Percentiles rank a stretch among this genome's conserved stretches.
Conservation (phyloP, 2,888 invertebrate species). For the Yponomeuta malinellus region DNA sequence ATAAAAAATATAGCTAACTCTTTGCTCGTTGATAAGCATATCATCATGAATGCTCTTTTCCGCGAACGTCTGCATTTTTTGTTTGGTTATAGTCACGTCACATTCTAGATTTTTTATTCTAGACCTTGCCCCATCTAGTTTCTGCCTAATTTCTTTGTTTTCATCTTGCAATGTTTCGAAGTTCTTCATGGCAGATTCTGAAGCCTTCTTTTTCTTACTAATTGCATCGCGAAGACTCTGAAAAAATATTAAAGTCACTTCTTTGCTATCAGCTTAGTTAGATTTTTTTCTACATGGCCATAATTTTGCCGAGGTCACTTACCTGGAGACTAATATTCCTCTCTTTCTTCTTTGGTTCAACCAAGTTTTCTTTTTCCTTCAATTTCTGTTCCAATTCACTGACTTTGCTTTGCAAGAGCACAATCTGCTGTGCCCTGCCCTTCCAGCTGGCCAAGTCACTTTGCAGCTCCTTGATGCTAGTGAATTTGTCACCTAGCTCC, state of each 20-base stretch:
- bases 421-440: slow-evolving; percentile 85
- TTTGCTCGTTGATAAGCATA: slow-evolving; percentile 77
- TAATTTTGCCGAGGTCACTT: slow-evolving; percentile 13
- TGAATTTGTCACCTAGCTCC: slow-evolving; percentile 84
- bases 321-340: slow-evolving; percentile 40
- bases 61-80: slow-evolving; percentile 75
- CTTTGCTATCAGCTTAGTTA: not conserved
- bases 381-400: slow-evolving; percentile 80
- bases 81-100: slow-evolving; percentile 75
- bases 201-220: slow-evolving; percentile 71
- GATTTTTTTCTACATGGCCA: not conserved
- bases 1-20: slow-evolving; percentile 48
- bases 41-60: slow-evolving; percentile 80
- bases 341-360: slow-evolving; percentile 46
- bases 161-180: slow-evolving; percentile 70
- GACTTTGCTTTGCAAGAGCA: slow-evolving; percentile 80
- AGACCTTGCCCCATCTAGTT: slow-evolving; percentile 80
- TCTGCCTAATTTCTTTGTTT: slow-evolving; percentile 77
- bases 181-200: slow-evolving; percentile 77
- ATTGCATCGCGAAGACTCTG: slow-evolving; percentile 72
- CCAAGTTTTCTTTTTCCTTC: slow-evolving; percentile 48
- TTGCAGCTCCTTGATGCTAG: slow-evolving; percentile 76
- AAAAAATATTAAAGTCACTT: slow-evolving; percentile 18
- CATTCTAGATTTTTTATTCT: slow-evolving; percentile 81
- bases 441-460: slow-evolving; percentile 80